Percentiles rank a stretch among this genome's conserved stretches.
These are phyloP conservation scores for Cenopis cana DNA, from an alignment of 2,888 invertebrate species.

Conservation along the genomic window DNA sequence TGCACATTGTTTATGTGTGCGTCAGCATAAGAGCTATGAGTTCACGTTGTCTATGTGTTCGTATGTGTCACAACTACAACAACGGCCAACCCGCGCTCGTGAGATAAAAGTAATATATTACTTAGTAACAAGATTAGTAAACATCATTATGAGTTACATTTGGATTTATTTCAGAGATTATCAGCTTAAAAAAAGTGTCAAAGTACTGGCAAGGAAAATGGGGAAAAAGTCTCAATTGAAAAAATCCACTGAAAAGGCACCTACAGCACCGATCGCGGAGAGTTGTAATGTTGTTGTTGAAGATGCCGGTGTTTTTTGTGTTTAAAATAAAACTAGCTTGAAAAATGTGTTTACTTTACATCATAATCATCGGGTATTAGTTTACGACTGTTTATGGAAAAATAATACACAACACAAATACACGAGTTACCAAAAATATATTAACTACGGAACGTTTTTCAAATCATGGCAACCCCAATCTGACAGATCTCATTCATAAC, in stretches of 20 bases:
- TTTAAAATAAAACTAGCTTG: slow-evolving; percentile 48
- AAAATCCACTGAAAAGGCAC: slow-evolving; percentile 50
- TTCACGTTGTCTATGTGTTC: too few species aligned
- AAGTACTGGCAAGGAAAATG: slow-evolving; percentile 63
- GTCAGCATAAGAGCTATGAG: too few species aligned
- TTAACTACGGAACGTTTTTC: slow-evolving; percentile 22
- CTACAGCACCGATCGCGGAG: slow-evolving; percentile 54
- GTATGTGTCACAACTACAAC: too few species aligned
- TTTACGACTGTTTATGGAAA: too few species aligned
- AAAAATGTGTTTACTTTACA: neutral
- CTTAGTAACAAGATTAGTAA: too few species aligned
- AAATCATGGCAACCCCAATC: slow-evolving; percentile 10
- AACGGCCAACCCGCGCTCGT: too few species aligned
- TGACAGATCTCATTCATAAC: slow-evolving; percentile 2
- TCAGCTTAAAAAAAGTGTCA: slow-evolving; percentile 59
- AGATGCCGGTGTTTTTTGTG: slow-evolving; percentile 68
- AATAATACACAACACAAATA: neutral
- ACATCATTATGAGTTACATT: too few species aligned
- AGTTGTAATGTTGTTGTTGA: slow-evolving; percentile 69
- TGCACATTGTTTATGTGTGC: too few species aligned
- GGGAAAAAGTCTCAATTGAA: slow-evolving; percentile 58
- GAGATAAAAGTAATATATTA: too few species aligned
- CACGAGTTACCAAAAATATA: neutral
- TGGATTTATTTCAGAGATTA: slow-evolving; percentile 61
- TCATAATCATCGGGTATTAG: neutral